Conservation (phyloP, 2,113 vertebrate genomes). For the Muntiacus reevesi region DNA sequence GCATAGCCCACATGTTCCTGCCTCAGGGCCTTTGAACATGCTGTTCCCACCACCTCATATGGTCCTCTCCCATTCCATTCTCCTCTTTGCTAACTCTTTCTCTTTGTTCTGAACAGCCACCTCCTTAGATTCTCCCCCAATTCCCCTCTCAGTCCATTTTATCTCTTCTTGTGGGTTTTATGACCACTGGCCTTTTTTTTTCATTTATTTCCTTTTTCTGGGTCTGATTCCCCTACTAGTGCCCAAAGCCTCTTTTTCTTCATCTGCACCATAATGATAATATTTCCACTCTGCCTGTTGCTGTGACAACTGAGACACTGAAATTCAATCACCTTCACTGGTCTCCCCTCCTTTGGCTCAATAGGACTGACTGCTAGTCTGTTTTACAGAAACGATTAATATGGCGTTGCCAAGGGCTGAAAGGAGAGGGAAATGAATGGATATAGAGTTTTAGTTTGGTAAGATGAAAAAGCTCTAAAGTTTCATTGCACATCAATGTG, state of each 20-base stretch:
- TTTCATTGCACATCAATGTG: background rate
- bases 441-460: background rate
- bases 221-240: background rate
- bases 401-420: background rate
- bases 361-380: too few relatives aligned
- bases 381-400: background rate
- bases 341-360: background rate
- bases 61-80: too few relatives aligned
- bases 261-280: background rate
- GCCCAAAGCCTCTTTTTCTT: background rate
- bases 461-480: background rate
- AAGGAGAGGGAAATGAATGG: background rate
- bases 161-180: background rate
- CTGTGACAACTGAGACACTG: background rate
- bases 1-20: background rate
- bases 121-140: background rate
- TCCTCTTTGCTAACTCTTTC: background rate
- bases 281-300: background rate
- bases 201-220: background rate
- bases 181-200: background rate
- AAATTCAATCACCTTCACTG: background rate
- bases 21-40: background rate
- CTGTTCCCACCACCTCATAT: background rate
- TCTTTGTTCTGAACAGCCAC: background rate
- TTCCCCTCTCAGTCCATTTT: background rate